Conservation (phyloP, 2,888 invertebrate species). For the Scaeva pyrastri region DNA sequence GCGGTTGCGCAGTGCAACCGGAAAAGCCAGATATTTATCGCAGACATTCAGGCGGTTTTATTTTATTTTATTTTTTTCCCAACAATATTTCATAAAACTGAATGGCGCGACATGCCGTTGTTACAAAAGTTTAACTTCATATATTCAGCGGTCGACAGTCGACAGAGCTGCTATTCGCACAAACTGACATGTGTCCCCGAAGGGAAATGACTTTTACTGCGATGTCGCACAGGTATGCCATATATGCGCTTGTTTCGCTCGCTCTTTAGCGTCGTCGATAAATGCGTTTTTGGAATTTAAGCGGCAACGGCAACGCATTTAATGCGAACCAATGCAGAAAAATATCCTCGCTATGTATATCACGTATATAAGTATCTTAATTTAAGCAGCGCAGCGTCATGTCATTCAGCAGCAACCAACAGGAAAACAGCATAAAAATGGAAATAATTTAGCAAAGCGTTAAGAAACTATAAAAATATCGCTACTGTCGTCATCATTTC, state of each 20-base stretch:
- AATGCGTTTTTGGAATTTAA: slow-evolving; percentile 11
- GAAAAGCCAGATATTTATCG: slow-evolving; percentile 69
- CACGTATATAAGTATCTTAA: slow-evolving; percentile 42
- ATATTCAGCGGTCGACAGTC: slow-evolving; percentile 4
- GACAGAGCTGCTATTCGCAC: background rate
- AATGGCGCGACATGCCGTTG: slow-evolving; percentile 33
- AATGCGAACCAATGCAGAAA: slow-evolving; percentile 23
- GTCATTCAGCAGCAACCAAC: too few relatives aligned
- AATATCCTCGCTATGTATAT: slow-evolving; percentile 34
- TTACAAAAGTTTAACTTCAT: slow-evolving; percentile 46
- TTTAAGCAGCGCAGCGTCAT: background rate
- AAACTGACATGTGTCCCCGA: slow-evolving; percentile 28
- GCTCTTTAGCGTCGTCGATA: background rate
- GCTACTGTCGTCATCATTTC: slow-evolving; percentile 54
- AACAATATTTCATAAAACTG: slow-evolving; percentile 31
- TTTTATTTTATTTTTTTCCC: background rate
- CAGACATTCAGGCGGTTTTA: slow-evolving; percentile 55
- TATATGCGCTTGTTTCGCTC: background rate
- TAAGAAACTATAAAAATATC: background rate
- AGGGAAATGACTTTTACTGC: slow-evolving; percentile 52
- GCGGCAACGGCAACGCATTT: slow-evolving; percentile 16
- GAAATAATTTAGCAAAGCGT: slow-evolving; percentile 28
- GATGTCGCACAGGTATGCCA: slow-evolving; percentile 11
- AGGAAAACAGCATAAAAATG: slow-evolving; percentile 12
- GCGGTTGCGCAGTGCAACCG: slow-evolving; percentile 39